Evolutionary conservation across 2,888 invertebrate species (phyloP), one percentile per base, ranked within the genome.

Genomic region (Nomada flava): DNA sequence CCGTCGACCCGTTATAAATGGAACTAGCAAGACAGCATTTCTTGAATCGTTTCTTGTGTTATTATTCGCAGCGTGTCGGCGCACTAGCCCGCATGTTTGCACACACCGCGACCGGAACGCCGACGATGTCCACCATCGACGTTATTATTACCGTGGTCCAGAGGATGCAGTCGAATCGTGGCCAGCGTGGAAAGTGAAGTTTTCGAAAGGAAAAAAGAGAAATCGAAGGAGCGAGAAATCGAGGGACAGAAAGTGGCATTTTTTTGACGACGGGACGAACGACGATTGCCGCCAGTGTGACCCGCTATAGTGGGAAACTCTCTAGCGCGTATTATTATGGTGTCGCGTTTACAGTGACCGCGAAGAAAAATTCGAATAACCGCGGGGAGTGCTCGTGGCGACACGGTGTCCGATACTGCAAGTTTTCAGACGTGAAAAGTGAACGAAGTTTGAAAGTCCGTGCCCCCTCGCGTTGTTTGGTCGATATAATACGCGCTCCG

Each of bases 1-100:
- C 87, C 87, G 87, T 86, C 85, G 88, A 88, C 88, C 88, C 86
- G 87, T 88, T 88, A 88, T 86, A 87, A 88, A 88, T 88, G 86
- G 88, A 88, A 87, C 88, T 87, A 87, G 88, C 86, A 78, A 86
- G 87, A 82, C 87, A 76, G 83, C 89, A 88, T 88, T 87, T 82
- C 89, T 89, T 77, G 83, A 88, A 89, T 89, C 86, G 84, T 88
- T 85, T 84, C 85, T 89, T 89, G 67, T 87, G 84, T 88, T 89
- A 87, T 89, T 89, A 88, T 89, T 86, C 87, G 83, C 87, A 89
- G 89, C 65, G 82, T 83, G 82, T 80, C 80, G 76, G 80, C 79
- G 83, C 69, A 62, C 60, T 60, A 69, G 71, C 64, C 69, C 70
- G 74, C 73, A 59, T 76, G 84, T 76, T 74, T 74, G 74, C 76